Base-by-base conservation (phyloP, 2,888 invertebrate species). In the Sinohyriopsis cumingii region DNA sequence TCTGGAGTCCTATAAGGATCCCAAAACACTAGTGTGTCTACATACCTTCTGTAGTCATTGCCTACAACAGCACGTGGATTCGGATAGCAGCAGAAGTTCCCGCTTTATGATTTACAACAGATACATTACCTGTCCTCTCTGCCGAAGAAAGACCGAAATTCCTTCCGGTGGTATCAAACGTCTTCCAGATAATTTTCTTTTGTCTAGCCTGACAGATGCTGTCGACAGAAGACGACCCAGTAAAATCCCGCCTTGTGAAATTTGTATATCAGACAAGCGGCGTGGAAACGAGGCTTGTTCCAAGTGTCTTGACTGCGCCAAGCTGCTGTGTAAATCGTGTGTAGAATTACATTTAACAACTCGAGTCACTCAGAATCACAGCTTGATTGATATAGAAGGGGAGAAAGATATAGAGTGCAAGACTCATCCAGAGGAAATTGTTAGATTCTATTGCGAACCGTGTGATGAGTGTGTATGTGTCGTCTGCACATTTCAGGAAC, bases 401-500 rank as follows among this genome's bases (percentile, higher is more conserved):
- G 88, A 90, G 75, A 89, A 89, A 75, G 87, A 88, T 63, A 87
- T 89, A 12, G 85, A 86, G 65, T 90, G 90, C 69, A 89, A 89
- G 72, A 81, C 72, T 7, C 90, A 90, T 63, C 81, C 81, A 1
- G 88, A 88, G 55, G 90, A 90, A 74, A 81, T 83, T 28, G 87
- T 89, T 0, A 80, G 89, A 2, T 90, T 89, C 76, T 90, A 88
- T 76, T 90, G 90, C 69, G 89, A 89, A 70, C 86, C 86, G 2
- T 90, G 90, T 74, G 87, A 89, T 62, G 80, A 82, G 63, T 89
- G 89, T 65, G 84, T 90, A 22, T 90, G 90, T 80, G 85, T 90
- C 45, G 82, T 90, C 20, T 90, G 90, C 69, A 88, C 89, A 18
- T 90, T 90, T 78, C 88, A 89, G 64, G 88, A 88, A 67, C 90